Evolutionary conservation across 2,888 invertebrate genomes (phyloP).

Genomic region (Lasius fuliginosus): DNA sequence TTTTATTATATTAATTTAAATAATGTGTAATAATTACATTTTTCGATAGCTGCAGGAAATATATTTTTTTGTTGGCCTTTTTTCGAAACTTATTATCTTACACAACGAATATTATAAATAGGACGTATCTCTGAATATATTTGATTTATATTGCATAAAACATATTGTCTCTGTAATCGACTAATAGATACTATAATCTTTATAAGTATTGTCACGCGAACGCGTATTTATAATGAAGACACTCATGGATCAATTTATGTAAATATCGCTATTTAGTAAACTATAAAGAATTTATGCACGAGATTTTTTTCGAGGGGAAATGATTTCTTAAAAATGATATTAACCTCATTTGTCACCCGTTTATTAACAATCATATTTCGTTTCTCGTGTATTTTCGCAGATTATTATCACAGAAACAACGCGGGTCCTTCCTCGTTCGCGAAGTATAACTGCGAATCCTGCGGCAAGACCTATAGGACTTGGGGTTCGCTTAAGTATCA

Average conservation of each 20-base stretch:
- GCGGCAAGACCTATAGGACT: conserved; percentile 73
- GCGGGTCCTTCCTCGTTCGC: not conserved
- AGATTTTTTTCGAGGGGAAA: not conserved
- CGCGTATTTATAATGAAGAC: not conserved
- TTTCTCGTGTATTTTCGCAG: conserved; percentile 50
- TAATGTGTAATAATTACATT: not conserved
- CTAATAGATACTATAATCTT: not conserved
- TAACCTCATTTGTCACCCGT: no score
- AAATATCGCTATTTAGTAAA: not conserved
- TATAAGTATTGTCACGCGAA: not conserved
- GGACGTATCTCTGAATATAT: not conserved
- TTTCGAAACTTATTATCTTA: not conserved
- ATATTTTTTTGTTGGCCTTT: not conserved
- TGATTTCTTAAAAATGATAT: not conserved
- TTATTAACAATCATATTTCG: conserved; percentile 32
- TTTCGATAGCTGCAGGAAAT: not conserved
- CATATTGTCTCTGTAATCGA: not conserved
- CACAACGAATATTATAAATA: not conserved
- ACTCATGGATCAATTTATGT: not conserved
- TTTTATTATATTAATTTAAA: not conserved
- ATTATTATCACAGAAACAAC: conserved; percentile 23
- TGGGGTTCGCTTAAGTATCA: conserved; percentile 75
- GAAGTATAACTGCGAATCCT: conserved; percentile 66
- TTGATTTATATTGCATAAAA: not conserved
- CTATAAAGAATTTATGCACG: conserved; percentile 20